Percentiles rank a stretch among this genome's conserved stretches.
phyloP scores from a whole-genome alignment of 2,888 invertebrate genomes.

The Calameuta idolon region DNA sequence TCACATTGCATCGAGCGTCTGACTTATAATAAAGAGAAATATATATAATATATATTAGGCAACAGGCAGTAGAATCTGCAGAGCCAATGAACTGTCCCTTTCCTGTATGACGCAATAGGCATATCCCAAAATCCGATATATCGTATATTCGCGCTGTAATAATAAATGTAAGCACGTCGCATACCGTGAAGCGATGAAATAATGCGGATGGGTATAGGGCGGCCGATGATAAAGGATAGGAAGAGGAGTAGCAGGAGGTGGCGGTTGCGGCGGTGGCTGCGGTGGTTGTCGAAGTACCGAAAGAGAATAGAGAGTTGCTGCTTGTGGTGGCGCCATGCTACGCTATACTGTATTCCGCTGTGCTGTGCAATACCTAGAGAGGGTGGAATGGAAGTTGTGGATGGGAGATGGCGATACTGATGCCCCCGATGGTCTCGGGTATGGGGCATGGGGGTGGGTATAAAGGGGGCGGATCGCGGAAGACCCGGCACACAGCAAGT shows the following conservation, averaged over 20 bases:
- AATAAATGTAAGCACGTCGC: slow-evolving; percentile 44
- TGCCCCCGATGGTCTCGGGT: slow-evolving; percentile 37
- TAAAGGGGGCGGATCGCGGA: slow-evolving; percentile 52
- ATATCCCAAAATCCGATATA: background rate
- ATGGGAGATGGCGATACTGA: slow-evolving; percentile 36
- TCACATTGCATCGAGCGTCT: background rate
- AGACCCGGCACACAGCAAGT: slow-evolving; percentile 47
- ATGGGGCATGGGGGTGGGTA: slow-evolving; percentile 29
- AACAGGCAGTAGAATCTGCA: background rate
- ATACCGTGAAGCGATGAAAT: slow-evolving; percentile 42
- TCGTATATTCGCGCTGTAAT: slow-evolving; percentile 18
- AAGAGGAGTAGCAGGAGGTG: background rate
- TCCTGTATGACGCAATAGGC: background rate
- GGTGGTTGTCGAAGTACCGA: background rate
- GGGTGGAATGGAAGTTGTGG: slow-evolving; percentile 7
- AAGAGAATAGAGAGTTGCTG: background rate
- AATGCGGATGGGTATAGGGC: slow-evolving; percentile 20
- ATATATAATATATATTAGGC: background rate
- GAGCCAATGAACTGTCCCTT: background rate
- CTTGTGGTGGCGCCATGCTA: background rate
- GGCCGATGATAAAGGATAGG: background rate
- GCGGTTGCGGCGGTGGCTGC: slow-evolving; percentile 5
- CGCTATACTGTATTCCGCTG: background rate
- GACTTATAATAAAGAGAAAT: background rate
- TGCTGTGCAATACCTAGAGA: background rate